A percentile compares a stretch with the other conserved stretches of the same genome.
phyloP scores from a whole-genome alignment of 2,888 invertebrate genomes.

The Drosophila austrosaltans region DNA sequence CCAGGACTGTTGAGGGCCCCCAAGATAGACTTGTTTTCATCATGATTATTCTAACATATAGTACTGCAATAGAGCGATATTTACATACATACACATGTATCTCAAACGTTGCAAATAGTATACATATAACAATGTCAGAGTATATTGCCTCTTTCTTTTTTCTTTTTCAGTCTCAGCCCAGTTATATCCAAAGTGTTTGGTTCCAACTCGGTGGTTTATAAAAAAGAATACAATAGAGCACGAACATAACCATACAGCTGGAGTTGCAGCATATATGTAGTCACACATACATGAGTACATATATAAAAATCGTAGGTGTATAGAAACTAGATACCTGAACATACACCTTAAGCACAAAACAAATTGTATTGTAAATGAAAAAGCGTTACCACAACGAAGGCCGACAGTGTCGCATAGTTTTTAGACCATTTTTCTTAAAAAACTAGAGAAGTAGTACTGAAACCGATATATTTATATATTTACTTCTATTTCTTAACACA shows the following conservation, averaged over 20 bases:
- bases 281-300: conserved; percentile 1
- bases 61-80: not conserved
- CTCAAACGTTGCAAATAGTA: not conserved
- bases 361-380: not conserved
- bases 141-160: conserved; percentile 7
- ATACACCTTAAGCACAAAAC: not conserved
- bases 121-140: conserved; percentile 2
- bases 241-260: conserved; percentile 20
- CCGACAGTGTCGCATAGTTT: not conserved
- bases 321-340: conserved; percentile 16
- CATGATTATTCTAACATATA: not conserved
- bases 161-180: conserved; percentile 15
- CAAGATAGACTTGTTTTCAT: not conserved
- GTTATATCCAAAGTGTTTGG: conserved; percentile 17
- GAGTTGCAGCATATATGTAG: not conserved
- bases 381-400: not conserved
- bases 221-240: conserved; percentile 23
- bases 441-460: not conserved
- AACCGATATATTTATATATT: not conserved
- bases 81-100: not conserved
- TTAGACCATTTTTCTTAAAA: not conserved
- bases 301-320: conserved; percentile 16
- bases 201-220: conserved; percentile 26
- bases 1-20: not conserved
- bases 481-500: not conserved